Conservation (phyloP, 37 sponge, comb jelly and placozoan species). For the Axinella damicornis region DNA sequence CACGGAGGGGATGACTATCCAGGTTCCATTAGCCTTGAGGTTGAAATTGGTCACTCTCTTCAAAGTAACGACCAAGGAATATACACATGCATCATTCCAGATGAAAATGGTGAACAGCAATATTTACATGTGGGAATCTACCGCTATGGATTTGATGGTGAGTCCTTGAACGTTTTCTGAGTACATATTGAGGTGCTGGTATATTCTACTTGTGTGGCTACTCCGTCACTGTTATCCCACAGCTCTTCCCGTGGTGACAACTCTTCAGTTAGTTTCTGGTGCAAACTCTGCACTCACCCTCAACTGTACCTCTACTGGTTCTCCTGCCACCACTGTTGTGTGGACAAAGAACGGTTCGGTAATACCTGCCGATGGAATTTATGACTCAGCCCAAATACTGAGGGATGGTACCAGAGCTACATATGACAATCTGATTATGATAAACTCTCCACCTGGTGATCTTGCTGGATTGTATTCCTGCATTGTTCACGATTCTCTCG, state of each 20-base stretch:
- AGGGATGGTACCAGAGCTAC: neutral
- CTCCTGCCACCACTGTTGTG: conserved; percentile 12
- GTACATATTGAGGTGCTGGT: neutral
- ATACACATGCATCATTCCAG: neutral
- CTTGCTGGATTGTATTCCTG: conserved; percentile 3
- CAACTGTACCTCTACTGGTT: conserved; percentile 36
- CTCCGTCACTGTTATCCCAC: no score
- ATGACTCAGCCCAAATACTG: conserved; percentile 1
- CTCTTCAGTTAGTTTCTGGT: no score
- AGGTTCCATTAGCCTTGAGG: neutral
- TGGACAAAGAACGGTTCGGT: conserved; percentile 6
- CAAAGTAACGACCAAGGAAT: neutral
- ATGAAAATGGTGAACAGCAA: neutral
- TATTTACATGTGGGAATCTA: neutral
- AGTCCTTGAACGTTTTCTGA: neutral
- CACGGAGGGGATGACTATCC: neutral
- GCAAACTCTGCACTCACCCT: neutral
- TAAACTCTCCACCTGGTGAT: neutral
- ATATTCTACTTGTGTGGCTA: no score
- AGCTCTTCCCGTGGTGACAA: no score
- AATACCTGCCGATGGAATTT: neutral
- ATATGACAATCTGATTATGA: neutral
- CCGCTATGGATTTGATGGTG: neutral
- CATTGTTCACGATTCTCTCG: neutral
- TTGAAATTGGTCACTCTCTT: neutral